Evolutionary conservation across 2,888 invertebrate genomes (phyloP), one percentile per base, ranked within the genome.

Genomic region (Phyllotreta striolata): DNA sequence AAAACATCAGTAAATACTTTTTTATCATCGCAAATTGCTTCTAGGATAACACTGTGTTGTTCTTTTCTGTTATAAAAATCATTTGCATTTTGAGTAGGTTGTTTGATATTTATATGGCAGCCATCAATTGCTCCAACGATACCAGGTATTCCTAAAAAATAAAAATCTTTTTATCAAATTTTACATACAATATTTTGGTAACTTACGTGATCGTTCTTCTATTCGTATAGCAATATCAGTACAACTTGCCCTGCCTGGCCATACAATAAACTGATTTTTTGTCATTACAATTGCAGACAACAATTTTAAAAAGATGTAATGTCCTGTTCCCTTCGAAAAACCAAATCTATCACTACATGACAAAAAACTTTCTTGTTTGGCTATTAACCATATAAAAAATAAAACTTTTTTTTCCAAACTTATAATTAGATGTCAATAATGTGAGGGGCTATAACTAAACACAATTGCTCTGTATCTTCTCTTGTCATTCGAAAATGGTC

Each of bases 81-180:
- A 49, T 70, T 70, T 6, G 69, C 62, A 57, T 74, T 64, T 13
- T 66, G 44, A n/a, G 60, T 38, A 7, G 72, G 71, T n/a, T 72
- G 71, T 63, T 73, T 71, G 8, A 73, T 73, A 3, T 61, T 60
- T n/a, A 73, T 58, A 59, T 68, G 71, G 14, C 67, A 68, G 6
- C 72, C 72, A 65, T 74, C 72, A 39, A 72, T 54, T 13, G 66
- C 70, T 37, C 70, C 73, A 46, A 73, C 58, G 1, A 71, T 62
- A 55, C 68, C 62, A 10, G 60, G 61, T 44, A 74, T 54, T 14
- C 12, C 54, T 54, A 37, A 4, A 10, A 47, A 52, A 52, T 35
- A 52, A 24, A 24, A 8, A 24, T 52, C 6, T 52, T n/a, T 37
- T 34, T n/a, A n/a, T n/a, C n/a, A n/a, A n/a, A n/a, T n/a, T n/a